Evolutionary conservation across 2,888 invertebrate genomes (phyloP), one percentile per base, ranked within the genome.

Genomic region (Polyommatus icarus): DNA sequence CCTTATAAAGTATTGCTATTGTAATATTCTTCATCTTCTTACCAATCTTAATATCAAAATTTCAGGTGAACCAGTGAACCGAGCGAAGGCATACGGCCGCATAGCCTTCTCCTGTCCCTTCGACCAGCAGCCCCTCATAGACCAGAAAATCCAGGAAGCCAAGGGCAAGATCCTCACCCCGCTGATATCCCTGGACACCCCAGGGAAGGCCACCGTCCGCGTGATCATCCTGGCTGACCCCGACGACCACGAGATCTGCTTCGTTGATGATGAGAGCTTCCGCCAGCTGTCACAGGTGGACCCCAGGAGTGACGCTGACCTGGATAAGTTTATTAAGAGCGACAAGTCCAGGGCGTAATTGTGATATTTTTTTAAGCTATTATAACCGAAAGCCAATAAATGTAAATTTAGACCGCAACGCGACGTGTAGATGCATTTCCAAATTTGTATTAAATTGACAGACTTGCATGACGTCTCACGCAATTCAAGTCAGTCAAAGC

Each of bases 161-260:
- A 95, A 96, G 7, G 95, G 96, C 79, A 97, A 95, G 57, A 97
- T 99, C 82, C 93, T 99, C 18, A 99, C 98, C 0, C 98, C 98
- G 0, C 94, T 99, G 29, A 96, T 98, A 78, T 97, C 97, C n/a
- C 92, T 99, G 81, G 98, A 98, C 85, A 99, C 99, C 0, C 99
- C 99, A 0, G 99, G 98, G 73, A 99, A 99, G 90, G 99, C 99
- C 0, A 98, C 98, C 0, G 99, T 99, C 0, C 95, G 98, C 81
- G 99, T 99, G 54, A 97, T 99, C 78, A 99, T 99, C 85, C 93
- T 99, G 3, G 98, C 98, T 1, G 99, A 99, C 94, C 99, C 99
- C 0, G 98, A 99, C 91, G 98, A 96, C 0, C 99, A 99, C 89
- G 99, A 99, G 95, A 99, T 99, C 81, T 99, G 99, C 91, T 99